Base-by-base conservation (phyloP, 2,888 invertebrate genomes). In the Phasia obesa region DNA sequence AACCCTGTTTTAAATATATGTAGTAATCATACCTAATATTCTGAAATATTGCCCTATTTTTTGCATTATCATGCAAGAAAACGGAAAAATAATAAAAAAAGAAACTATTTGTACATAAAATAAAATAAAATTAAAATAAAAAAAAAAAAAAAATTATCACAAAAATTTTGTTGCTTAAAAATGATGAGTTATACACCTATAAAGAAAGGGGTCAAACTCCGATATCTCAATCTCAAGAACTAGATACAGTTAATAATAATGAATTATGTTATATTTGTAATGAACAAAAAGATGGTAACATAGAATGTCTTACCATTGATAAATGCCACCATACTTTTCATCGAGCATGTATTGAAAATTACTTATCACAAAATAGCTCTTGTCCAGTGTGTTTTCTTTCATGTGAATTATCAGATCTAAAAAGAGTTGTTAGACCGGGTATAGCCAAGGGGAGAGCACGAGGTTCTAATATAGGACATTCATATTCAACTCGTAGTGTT, bases 381-480 rank as follows among this genome's bases (percentile, higher is more conserved):
- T 53, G 53, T 31, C 51, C 67, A 7, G 19, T 38, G 17, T 38
- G 51, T 51, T 17, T 35, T 25, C n/a, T 38, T 27, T 9, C 27
- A 27, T 62, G 51, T 21, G 42, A 42, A n/a, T 38, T 42, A 25
- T 35, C 49, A 49, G 60, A 73, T 19, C 15, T 49, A n/a, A 44
- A n/a, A 44, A n/a, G 11, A 44, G 17, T 44, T 44, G 11, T 44
- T 5, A 4, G 15, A 1, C 27, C 31, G 6, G 19, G 2, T 42
- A 27, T 21, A 38, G 13, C 6, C 19, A 17, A 51, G 9, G 55
- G 44, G n/a, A 44, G 11, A 44, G 4, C n/a, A 3, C n/a, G n/a
- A 0, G 44, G 44, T 6, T 4, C 27, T 27, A 27, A 27, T 27
- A 27, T 27, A 27, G 27, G 27, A 27, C 27, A 27, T 27, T 6